These are phyloP conservation scores for Chrysina gloriosa DNA, from an alignment of 2,888 invertebrate species.

Conservation along the genomic window DNA sequence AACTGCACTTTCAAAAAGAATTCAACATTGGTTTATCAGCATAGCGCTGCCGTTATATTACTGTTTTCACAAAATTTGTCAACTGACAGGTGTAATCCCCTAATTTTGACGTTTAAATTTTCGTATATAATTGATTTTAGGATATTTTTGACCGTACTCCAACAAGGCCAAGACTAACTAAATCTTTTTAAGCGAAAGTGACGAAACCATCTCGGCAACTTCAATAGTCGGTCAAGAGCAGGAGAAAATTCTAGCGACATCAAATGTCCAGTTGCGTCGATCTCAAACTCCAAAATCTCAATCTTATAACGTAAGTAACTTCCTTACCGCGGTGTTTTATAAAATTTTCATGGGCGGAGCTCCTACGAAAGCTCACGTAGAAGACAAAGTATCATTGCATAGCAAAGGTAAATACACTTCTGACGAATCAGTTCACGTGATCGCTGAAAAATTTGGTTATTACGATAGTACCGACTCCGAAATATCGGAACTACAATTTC, in stretches of 20 bases:
- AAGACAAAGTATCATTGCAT: slow-evolving; percentile 2
- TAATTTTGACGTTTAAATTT: slow-evolving; percentile 43
- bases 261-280: slow-evolving; percentile 33
- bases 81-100: slow-evolving; percentile 38
- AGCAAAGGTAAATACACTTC: slow-evolving; percentile 12
- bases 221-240: slow-evolving; percentile 17
- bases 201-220: slow-evolving; percentile 32
- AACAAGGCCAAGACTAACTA: slow-evolving; percentile 43
- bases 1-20: too few relatives aligned
- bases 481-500: slow-evolving; percentile 40
- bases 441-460: slow-evolving; percentile 38
- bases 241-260: slow-evolving; percentile 12
- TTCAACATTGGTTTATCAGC: slow-evolving; percentile 7
- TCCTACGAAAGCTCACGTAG: slow-evolving; percentile 13
- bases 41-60: slow-evolving; percentile 8
- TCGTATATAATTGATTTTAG: slow-evolving; percentile 46
- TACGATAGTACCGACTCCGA: slow-evolving; percentile 46
- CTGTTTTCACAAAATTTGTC: slow-evolving; percentile 25
- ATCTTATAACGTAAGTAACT: slow-evolving; percentile 21
- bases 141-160: slow-evolving; percentile 41
- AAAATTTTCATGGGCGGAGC: slow-evolving; percentile 43
- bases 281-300: slow-evolving; percentile 27
- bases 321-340: slow-evolving; percentile 20
- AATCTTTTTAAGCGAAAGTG: slow-evolving; percentile 45
- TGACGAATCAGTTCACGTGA: slow-evolving; percentile 24